Conservation (phyloP, 2,113 vertebrate species). For the Hemicordylus capensis region DNA sequence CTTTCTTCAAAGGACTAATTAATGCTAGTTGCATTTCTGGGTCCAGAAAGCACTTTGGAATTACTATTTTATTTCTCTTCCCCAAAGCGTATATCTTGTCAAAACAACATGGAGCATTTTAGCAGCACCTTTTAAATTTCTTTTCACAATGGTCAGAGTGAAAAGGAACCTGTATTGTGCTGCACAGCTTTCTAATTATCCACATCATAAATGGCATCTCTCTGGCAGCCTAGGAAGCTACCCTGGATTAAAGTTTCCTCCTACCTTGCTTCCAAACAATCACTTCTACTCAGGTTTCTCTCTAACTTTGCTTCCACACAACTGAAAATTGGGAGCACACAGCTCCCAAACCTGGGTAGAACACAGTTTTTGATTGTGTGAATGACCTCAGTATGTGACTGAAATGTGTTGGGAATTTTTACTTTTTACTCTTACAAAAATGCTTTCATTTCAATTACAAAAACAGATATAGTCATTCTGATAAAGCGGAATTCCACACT, state of each 20-base stretch:
- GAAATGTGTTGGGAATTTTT: neutral
- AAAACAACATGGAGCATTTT: neutral
- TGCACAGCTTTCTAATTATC: slow-evolving; percentile 40
- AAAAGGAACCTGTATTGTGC: slow-evolving; percentile 1
- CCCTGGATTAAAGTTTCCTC: too few species aligned
- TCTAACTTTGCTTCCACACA: too few species aligned
- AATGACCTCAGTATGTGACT: too few species aligned
- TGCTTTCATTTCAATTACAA: neutral
- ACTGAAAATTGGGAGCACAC: too few species aligned
- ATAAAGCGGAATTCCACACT: neutral
- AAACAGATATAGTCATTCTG: neutral
- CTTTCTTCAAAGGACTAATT: neutral
- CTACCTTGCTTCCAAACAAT: too few species aligned
- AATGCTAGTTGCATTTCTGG: neutral
- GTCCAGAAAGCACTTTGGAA: neutral
- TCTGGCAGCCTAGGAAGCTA: slow-evolving; percentile 36
- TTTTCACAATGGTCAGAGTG: neutral
- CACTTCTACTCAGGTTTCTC: too few species aligned
- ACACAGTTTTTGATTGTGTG: too few species aligned
- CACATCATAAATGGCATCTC: slow-evolving; percentile 7
- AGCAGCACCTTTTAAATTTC: slow-evolving; percentile 8
- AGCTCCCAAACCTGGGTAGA: too few species aligned
- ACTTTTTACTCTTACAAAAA: neutral
- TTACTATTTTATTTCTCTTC: neutral
- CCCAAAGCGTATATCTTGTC: neutral